These are phyloP conservation scores for Fringilla coelebs DNA, from an alignment of 2,797 vertebrate species.

Conservation along the genomic window DNA sequence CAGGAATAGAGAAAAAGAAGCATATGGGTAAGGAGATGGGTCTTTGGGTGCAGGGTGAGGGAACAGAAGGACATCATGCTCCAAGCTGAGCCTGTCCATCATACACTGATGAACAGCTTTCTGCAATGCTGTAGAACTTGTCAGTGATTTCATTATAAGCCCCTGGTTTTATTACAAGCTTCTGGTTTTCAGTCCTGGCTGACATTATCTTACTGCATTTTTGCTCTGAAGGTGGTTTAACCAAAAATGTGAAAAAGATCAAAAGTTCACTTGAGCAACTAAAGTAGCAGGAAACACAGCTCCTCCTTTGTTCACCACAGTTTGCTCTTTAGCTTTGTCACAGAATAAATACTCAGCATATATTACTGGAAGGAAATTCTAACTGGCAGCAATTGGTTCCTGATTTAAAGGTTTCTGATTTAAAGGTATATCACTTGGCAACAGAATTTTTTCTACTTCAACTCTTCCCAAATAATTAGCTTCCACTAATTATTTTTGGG, in stretches of 20 bases:
- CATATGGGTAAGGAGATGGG: neutral
- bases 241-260: neutral
- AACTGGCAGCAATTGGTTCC: neutral
- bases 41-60: neutral
- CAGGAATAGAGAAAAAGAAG: neutral
- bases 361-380: neutral
- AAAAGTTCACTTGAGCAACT: neutral
- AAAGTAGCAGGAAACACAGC: neutral
- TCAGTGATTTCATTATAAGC: neutral
- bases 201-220: neutral
- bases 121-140: neutral
- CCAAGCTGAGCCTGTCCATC: neutral
- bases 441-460: neutral
- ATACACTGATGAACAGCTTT: neutral
- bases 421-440: neutral
- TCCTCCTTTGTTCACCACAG: neutral
- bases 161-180: neutral
- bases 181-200: neutral
- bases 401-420: neutral
- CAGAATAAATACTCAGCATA: neutral
- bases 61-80: neutral
- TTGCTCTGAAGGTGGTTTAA: neutral
- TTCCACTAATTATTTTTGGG: neutral
- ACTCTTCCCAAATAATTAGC: neutral
- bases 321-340: neutral